Evolutionary conservation across 2,888 invertebrate species (phyloP), one percentile per base, ranked within the genome.

Genomic region (Eledona agricola): DNA sequence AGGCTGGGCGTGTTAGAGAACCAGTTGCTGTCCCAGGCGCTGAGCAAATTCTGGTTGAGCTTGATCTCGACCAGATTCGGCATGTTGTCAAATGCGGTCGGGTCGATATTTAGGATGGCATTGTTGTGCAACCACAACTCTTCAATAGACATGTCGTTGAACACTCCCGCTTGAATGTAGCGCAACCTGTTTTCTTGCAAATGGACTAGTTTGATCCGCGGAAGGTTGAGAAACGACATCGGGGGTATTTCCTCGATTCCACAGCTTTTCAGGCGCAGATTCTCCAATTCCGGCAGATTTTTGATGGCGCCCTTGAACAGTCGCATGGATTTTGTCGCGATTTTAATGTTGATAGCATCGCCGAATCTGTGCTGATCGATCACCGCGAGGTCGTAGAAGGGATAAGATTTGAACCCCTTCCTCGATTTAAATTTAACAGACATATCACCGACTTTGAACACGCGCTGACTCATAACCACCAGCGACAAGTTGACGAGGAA

Each of bases 1-100:
- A 75, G 47, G 22, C 56, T 60, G 1, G 75, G 74, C 19, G 67
- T 66, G 29, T 70, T 65, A 25, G 51, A 51, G 45, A 75, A 74
- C 53, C 74, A 75, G 3, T 69, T 58, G 3, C 56, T 35, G 37
- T 72, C 67, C 72, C 71, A 72, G 5, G 15, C 40, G 2, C 60
- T 35, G 2, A 75, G 52, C 37, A 58, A 59, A 50, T 75, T 75
- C 22, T 60, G 49, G 49, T 72, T 73, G 15, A 75, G 50, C 35
- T 70, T 66, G 10, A 75, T 52, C 26, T 63, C 63, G 9, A 55
- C 56, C 42, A 74, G 58, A 20, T 63, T 59, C 0, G 72, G 65
- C 59, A 73, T 60, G 43, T 70, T 53, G 35, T 60, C 51, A 37
- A 65, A 67, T 11, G 67, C 66, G 16, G 42, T 42, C 2, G 20